Base-by-base conservation (phyloP, 2,797 vertebrate species). In the Phataginus tricuspis region DNA sequence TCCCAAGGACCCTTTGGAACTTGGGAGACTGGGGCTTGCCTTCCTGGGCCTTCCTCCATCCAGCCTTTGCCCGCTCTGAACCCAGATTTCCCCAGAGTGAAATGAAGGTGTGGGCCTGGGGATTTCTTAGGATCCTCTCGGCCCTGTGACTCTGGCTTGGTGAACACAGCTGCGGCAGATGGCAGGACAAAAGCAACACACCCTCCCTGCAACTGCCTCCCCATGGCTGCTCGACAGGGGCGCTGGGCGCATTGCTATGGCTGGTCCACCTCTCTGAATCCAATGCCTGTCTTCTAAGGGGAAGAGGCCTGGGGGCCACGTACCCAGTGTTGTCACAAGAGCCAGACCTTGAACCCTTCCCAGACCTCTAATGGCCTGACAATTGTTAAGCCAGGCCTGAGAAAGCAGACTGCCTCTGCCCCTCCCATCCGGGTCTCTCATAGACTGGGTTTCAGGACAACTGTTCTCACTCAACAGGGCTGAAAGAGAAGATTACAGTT, bases 291-390 rank as follows among this genome's bases (percentile, higher is more conserved):
- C 71, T 77, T 59, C 57, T 45, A 78, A 37, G 13, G 23, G 7
- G 21, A 84, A 72, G 39, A 16, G n/a, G 27, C 4, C 34, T 14
- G 8, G 31, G 14, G 69, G 37, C 31, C 53, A 55, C 21, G 64
- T 19, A 82, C 16, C 27, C 42, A 78, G 31, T 31, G 57, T 7
- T 42, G 39, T 77, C 53, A 25, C 29, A 64, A 45, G 55, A 91
- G n/a, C 61, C 18, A 51, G 59, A 78, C 9, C 57, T 27, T 51
- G 21, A 79, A 61, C 34, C 82, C 37, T 55, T 89, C 59, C 90
- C 57, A 69, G 68, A 92, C 68, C 83, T n/a, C 59, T 45, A 86
- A 74, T 91, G 12, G 39, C 51, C 86, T 90, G 27, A 63, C 15
- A 9, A 55, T 7, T 29, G 14, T 69, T 45, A 80, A 85, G 49